These are phyloP conservation scores for Daktulosphaira vitifoliae DNA, from an alignment of 1,140 invertebrate species.

Conservation along the genomic window DNA sequence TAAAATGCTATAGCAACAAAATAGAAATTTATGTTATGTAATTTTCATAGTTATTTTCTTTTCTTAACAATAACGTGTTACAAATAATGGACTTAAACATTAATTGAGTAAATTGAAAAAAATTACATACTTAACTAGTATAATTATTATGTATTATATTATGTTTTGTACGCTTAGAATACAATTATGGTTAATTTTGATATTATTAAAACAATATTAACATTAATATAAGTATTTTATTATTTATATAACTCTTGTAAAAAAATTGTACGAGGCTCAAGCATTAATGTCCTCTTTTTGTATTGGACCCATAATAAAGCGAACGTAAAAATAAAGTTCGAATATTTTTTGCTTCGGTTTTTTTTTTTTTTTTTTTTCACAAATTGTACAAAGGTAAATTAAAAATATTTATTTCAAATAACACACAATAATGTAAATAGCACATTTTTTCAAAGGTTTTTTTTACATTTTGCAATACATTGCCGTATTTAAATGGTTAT, in stretches of 20 bases:
- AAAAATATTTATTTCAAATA: no score
- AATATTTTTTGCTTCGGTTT: no score
- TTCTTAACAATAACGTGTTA: conserved; percentile 18
- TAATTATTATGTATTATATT: neutral
- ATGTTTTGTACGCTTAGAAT: conserved; percentile 7
- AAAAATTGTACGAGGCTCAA: conserved; percentile 24
- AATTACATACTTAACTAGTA: conserved; percentile 13
- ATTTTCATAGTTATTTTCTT: conserved; percentile 4
- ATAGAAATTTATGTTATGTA: conserved; percentile 17
- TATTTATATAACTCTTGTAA: neutral
- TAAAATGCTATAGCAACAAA: conserved; percentile 29
- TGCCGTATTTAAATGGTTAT: no score
- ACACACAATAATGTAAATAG: no score
- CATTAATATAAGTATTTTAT: neutral
- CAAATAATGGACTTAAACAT: conserved; percentile 9
- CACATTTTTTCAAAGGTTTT: no score
- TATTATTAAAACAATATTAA: neutral
- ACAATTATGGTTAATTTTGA: neutral
- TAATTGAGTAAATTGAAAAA: conserved; percentile 31
- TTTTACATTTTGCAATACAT: no score
- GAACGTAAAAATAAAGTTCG: conserved; percentile 3
- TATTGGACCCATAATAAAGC: conserved; percentile 31
- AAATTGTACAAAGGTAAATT: no score
- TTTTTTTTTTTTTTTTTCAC: no score
- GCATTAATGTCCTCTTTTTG: conserved; percentile 26